These are phyloP conservation scores for Deilephila porcellus DNA, from an alignment of 2,888 invertebrate species.

Conservation along the genomic window DNA sequence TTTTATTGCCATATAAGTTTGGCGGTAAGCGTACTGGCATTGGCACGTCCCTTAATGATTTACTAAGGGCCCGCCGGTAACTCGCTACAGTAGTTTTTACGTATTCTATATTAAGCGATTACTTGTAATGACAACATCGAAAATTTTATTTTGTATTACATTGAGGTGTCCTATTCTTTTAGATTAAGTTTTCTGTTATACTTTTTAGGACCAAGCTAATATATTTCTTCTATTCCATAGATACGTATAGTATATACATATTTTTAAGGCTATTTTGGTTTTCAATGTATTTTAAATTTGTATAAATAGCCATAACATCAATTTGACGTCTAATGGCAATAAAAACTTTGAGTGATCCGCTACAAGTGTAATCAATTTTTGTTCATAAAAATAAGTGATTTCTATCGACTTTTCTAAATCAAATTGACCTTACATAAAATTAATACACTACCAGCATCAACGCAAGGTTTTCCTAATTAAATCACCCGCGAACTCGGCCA, in stretches of 20 bases:
- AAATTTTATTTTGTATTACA: background rate
- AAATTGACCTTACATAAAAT: background rate
- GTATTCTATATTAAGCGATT: conserved; percentile 36
- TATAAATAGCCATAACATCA: too few relatives aligned
- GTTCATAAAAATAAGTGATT: too few relatives aligned
- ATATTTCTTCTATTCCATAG: too few relatives aligned
- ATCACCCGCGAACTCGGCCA: conserved; percentile 1
- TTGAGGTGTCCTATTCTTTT: too few relatives aligned
- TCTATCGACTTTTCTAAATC: too few relatives aligned
- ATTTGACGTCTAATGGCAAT: too few relatives aligned
- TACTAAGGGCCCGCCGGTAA: conserved; percentile 29
- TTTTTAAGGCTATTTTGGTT: background rate
- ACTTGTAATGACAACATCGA: conserved; percentile 38
- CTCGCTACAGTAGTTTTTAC: conserved; percentile 8
- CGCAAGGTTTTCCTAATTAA: conserved; percentile 12
- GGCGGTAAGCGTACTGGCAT: conserved; percentile 62
- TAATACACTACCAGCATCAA: background rate
- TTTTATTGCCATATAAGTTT: conserved; percentile 79
- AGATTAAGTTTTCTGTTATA: too few relatives aligned
- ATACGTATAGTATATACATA: too few relatives aligned
- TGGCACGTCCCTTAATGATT: conserved; percentile 62
- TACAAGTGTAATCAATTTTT: too few relatives aligned
- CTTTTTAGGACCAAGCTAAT: too few relatives aligned
- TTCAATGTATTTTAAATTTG: background rate
- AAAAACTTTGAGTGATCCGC: too few relatives aligned